A percentile compares a stretch with the other conserved stretches of the same genome.
These are phyloP conservation scores for Thalassophryne amazonica DNA, from an alignment of 2,797 vertebrate genomes.

Conservation along the genomic window DNA sequence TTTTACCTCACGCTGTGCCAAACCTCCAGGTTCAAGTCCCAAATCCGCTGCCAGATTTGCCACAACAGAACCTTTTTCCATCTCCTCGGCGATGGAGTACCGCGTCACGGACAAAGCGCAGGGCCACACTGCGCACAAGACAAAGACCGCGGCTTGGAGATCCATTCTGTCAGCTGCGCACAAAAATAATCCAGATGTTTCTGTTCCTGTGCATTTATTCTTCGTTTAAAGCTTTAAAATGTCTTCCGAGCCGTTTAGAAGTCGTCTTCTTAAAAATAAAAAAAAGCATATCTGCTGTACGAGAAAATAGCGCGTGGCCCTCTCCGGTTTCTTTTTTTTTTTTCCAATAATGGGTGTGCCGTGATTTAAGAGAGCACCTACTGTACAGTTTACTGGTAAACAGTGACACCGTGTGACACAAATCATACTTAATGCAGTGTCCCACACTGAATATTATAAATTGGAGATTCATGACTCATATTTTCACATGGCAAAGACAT, in stretches of 20 bases:
- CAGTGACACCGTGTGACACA: slow-evolving; percentile 68
- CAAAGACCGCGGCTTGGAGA: slow-evolving; percentile 51
- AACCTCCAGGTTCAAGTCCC: slow-evolving; percentile 62
- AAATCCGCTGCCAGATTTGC: slow-evolving; percentile 80
- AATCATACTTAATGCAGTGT: not conserved
- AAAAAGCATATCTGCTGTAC: not conserved
- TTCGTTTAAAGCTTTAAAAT: not conserved
- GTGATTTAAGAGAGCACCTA: not conserved
- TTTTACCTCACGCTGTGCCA: slow-evolving; percentile 75
- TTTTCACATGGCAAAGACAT: too few relatives aligned
- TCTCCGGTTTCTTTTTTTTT: too few relatives aligned
- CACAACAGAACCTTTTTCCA: slow-evolving; percentile 76
- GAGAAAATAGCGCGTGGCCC: too few relatives aligned
- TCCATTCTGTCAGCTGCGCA: slow-evolving; percentile 35
- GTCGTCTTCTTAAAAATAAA: not conserved
- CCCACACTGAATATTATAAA: too few relatives aligned
- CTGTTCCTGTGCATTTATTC: not conserved
- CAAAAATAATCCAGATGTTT: not conserved
- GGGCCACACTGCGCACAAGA: slow-evolving; percentile 56
- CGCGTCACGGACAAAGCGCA: slow-evolving; percentile 72
- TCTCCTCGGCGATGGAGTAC: slow-evolving; percentile 81
- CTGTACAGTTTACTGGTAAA: slow-evolving; percentile 45
- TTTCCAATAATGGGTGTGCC: slow-evolving; percentile 45
- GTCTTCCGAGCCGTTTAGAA: not conserved
- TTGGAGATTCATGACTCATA: too few relatives aligned